A percentile compares a stretch with the other conserved stretches of the same genome.
phyloP scores from a whole-genome alignment of 2,888 invertebrate species.

The Drosophila fulvimacula region DNA sequence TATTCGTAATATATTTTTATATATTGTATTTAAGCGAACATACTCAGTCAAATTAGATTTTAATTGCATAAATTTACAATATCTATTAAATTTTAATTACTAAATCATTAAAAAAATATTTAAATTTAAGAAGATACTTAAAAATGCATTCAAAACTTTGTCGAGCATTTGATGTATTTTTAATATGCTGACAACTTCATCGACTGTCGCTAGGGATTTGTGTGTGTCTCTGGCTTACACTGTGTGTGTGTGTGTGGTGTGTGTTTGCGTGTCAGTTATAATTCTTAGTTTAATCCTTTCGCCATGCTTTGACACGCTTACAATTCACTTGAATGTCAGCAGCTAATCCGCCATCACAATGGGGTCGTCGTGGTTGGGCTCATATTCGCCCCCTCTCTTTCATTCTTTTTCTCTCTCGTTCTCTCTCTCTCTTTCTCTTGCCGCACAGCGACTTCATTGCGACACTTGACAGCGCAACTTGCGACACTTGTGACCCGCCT shows the following conservation, averaged over 20 bases:
- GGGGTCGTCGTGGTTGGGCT: constrained; percentile 47
- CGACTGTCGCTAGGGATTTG: constrained; percentile 18
- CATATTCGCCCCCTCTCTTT: neutral
- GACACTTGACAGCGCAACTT: constrained; percentile 59
- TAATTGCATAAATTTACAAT: neutral
- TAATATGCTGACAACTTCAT: constrained; percentile 40
- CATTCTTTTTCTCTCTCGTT: neutral
- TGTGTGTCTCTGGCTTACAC: neutral
- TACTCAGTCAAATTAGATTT: too few species aligned
- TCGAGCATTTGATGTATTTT: constrained; percentile 10
- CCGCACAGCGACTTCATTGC: constrained; percentile 40
- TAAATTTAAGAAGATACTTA: neutral
- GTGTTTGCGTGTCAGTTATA: constrained; percentile 58
- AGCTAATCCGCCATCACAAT: constrained; percentile 73
- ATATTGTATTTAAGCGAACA: too few species aligned
- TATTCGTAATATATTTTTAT: too few species aligned
- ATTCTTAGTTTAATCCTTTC: constrained; percentile 75
- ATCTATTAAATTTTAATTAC: neutral
- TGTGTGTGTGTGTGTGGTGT: constrained; percentile 5
- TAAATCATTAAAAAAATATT: neutral
- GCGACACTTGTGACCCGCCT: constrained; percentile 71
- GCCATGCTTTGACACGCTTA: constrained; percentile 77
- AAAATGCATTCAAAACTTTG: constrained; percentile 1
- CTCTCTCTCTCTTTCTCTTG: neutral
- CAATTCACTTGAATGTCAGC: constrained; percentile 78